Evolutionary conservation across 2,797 vertebrate genomes (phyloP).

Genomic region (Halcyon chelicuti): DNA sequence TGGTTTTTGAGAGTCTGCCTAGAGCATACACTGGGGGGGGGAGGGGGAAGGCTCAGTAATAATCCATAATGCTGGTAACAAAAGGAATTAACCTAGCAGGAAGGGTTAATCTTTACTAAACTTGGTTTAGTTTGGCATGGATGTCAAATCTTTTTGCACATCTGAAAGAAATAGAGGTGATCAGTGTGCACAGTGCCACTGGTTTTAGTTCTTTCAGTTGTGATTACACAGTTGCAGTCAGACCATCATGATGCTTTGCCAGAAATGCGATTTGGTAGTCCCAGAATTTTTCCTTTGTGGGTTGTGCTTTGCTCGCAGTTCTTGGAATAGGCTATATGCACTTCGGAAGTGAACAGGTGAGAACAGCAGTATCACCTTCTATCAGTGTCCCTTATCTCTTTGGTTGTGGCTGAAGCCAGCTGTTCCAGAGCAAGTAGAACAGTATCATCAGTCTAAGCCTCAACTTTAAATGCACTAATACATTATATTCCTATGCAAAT

Average conservation of each 20-base stretch:
- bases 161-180: background rate
- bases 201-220: background rate
- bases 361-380: background rate
- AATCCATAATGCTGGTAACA: background rate
- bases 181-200: background rate
- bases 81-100: background rate
- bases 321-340: background rate
- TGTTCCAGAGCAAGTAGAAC: background rate
- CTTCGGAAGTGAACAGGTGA: background rate
- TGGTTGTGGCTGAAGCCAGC: background rate
- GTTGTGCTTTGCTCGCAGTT: background rate
- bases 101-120: background rate
- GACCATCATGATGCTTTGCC: background rate
- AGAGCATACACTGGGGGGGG: accelerated
- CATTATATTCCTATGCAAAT: background rate
- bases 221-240: background rate
- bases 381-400: background rate
- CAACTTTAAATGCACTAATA: background rate
- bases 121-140: background rate
- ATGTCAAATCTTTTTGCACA: background rate
- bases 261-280: background rate
- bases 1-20: background rate
- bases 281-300: background rate
- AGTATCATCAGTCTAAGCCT: background rate
- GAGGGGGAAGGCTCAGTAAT: background rate